phyloP scores from a whole-genome alignment of 1,140 invertebrate species.

The Saxidomus purpurata region DNA sequence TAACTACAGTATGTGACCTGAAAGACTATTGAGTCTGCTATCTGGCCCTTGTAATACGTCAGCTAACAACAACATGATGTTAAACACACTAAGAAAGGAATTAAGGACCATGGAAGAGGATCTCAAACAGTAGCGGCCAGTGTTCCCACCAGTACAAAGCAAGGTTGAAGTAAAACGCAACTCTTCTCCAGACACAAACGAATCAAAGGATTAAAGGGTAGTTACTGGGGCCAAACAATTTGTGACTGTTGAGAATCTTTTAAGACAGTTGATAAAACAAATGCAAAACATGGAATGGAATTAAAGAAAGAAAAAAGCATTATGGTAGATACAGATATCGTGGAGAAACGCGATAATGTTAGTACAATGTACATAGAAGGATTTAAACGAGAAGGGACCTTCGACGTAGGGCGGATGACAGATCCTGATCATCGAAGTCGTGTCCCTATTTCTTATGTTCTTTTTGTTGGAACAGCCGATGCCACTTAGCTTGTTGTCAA shows the following conservation, averaged over 20 bases:
- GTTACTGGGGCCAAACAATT: background rate
- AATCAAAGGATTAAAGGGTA: background rate
- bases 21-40: background rate
- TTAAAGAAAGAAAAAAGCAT: background rate
- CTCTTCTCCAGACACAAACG: background rate
- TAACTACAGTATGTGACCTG: background rate
- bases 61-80: background rate
- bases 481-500: background rate
- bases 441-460: background rate
- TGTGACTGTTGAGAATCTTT: background rate
- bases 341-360: background rate
- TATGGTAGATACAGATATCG: background rate
- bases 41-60: background rate
- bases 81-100: background rate
- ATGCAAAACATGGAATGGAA: background rate
- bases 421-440: background rate
- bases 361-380: background rate
- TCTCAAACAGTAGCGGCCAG: background rate
- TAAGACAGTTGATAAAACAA: background rate
- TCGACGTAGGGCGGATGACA: background rate
- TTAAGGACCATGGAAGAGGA: background rate
- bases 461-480: background rate
- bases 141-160: background rate
- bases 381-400: conserved; percentile 8
- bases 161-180: background rate